These are phyloP conservation scores for Drosophila maculinotata DNA, from an alignment of 2,888 invertebrate genomes.

Conservation along the genomic window DNA sequence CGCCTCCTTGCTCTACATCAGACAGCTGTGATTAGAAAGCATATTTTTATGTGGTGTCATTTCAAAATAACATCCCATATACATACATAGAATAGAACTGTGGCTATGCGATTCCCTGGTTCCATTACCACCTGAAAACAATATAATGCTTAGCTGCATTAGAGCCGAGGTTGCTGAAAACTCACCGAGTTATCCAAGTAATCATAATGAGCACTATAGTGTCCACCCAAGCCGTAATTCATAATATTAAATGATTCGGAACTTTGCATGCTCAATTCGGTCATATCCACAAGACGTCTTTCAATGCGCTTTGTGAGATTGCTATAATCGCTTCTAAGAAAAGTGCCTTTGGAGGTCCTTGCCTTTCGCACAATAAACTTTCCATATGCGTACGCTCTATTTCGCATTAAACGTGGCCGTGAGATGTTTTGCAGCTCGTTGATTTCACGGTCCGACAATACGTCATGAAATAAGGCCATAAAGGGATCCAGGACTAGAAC, in stretches of 20 bases:
- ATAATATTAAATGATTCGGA: constrained; percentile 76
- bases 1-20: constrained; percentile 97
- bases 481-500: constrained; percentile 67
- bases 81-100: constrained; percentile 95
- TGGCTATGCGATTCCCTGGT: constrained; percentile 93
- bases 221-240: constrained; percentile 82
- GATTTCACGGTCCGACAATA: constrained; percentile 72
- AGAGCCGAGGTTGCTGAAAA: background rate
- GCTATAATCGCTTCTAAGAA: constrained; percentile 56
- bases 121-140: background rate
- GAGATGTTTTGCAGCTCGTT: constrained; percentile 59
- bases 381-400: constrained; percentile 33
- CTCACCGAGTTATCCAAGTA: constrained; percentile 61
- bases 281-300: constrained; percentile 76
- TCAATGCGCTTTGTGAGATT: constrained; percentile 54
- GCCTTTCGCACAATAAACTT: constrained; percentile 21
- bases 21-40: constrained; percentile 89
- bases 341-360: constrained; percentile 76
- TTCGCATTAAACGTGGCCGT: constrained; percentile 59
- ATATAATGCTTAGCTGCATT: background rate
- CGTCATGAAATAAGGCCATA: constrained; percentile 75
- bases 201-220: constrained; percentile 76
- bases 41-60: no score
- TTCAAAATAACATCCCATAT: background rate
- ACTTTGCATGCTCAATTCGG: constrained; percentile 60